Base-by-base conservation (phyloP, 2,113 vertebrate species). In the Scomber colias region DNA sequence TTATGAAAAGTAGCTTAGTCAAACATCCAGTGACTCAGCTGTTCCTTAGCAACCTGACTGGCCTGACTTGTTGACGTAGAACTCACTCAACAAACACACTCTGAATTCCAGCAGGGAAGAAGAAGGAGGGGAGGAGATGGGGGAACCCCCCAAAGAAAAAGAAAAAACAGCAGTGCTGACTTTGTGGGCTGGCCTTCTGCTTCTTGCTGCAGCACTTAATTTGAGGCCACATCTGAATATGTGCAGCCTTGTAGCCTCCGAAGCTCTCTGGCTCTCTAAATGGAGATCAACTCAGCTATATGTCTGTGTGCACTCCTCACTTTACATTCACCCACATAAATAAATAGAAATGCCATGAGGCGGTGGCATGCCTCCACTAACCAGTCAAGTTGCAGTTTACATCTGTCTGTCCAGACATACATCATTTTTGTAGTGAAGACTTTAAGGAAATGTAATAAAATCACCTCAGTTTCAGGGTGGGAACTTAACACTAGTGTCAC, bases 1-100 rank as follows among this genome's bases (percentile, higher is more conserved):
- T 77, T 54, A 65, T 81, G 49, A 88, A 85, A 84, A 45, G 31
- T 16, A 51, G 83, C 59, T 70, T 44, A 27, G 54, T 65, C 77
- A 82, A 80, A 78, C 19, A 24, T 79, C 64, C 84, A 70, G 75
- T 93, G 94, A 94, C 85, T 95, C 90, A 91, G 72, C 83, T 62
- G 81, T 92, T 93, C 90, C 92, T 83, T 86, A 92, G 93, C 89
- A 94, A 91, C 86, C 53, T 15, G 50, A 48, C 62, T 46, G 73
- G 46, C 48, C 88, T 75, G 65, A 88, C 83, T 48, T 66, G 75
- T 79, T 71, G 53, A 79, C 69, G 19, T 27, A 72, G 53, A 75
- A 46, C 64, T 48, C 12, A 50, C 13, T 75, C 16, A 15, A 59
- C 48, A 86, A 81, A 85, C 84, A 79, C 80, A 59, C 45, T 61